Conservation (phyloP, 1,140 invertebrate species). For the Drosophila teissieri region DNA sequence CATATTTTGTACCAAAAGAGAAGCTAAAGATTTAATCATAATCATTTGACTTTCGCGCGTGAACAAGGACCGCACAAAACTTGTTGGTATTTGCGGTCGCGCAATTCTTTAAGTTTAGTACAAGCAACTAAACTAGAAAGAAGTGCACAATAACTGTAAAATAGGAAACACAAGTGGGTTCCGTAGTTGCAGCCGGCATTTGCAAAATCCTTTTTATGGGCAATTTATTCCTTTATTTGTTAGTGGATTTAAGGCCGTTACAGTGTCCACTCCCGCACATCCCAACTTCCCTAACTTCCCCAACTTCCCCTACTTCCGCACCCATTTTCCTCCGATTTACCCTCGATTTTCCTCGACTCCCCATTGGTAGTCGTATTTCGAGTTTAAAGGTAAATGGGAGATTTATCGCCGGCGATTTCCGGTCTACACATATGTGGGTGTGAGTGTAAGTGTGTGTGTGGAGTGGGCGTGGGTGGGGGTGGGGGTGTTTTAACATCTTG, state of each 20-base stretch:
- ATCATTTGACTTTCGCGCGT: conserved; percentile 6
- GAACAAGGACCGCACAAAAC: conserved; percentile 2
- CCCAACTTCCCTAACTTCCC: background rate
- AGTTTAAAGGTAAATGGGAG: conserved; percentile 81
- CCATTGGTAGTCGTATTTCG: conserved; percentile 70
- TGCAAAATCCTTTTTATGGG: conserved; percentile 81
- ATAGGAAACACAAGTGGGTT: conserved; percentile 66
- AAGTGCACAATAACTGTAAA: conserved; percentile 62
- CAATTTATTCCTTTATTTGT: conserved; percentile 82
- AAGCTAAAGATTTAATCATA: background rate
- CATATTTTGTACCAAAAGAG: background rate
- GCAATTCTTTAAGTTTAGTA: conserved; percentile 28
- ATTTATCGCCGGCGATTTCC: conserved; percentile 79
- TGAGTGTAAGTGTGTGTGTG: conserved; percentile 7
- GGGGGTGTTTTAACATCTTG: conserved; percentile 53
- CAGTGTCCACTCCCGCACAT: conserved; percentile 43
- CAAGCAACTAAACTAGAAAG: conserved; percentile 40
- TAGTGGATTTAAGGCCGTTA: conserved; percentile 79
- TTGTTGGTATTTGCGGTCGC: conserved; percentile 33
- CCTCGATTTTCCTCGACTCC: conserved; percentile 14
- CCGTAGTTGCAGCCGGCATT: conserved; percentile 75
- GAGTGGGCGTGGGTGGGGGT: background rate
- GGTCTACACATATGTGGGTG: conserved; percentile 10
- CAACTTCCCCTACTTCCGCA: conserved; percentile 2
- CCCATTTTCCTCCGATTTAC: conserved; percentile 11